Percentiles rank a stretch among this genome's conserved stretches.
Evolutionary conservation across 35 echinoderm and acorn worm genomes (phyloP).

Genomic region (Nesometra sesokonis): DNA sequence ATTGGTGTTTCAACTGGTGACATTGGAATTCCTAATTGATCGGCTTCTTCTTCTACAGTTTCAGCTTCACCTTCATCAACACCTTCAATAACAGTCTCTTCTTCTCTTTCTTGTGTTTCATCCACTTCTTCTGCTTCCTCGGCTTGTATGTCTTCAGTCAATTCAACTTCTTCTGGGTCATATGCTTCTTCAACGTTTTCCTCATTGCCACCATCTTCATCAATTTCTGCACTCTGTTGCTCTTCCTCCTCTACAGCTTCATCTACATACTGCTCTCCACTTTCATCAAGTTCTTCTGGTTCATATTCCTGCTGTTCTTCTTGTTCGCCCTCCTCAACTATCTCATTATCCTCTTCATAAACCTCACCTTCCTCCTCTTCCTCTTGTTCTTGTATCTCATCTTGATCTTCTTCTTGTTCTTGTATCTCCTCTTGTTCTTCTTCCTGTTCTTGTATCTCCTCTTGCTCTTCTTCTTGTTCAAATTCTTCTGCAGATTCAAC

Average conservation of each 20-base stretch:
- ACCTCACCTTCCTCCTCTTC: neutral
- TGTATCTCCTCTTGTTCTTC: slow-evolving; percentile 7
- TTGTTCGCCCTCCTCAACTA: neutral
- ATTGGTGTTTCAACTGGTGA: neutral
- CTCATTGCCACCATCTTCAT: neutral
- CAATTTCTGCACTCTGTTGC: neutral
- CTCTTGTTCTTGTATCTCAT: slow-evolving; percentile 5
- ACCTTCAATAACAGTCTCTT: neutral
- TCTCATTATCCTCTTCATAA: slow-evolving; percentile 19
- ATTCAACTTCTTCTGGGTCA: slow-evolving; percentile 17
- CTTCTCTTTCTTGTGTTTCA: slow-evolving; percentile 3
- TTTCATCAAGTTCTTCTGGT: slow-evolving; percentile 6
- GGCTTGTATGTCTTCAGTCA: slow-evolving; percentile 7
- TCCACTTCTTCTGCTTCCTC: slow-evolving; percentile 33
- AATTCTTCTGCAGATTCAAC: neutral
- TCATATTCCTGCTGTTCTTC: slow-evolving; percentile 6
- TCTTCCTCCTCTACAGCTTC: neutral
- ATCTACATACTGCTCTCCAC: slow-evolving; percentile 5
- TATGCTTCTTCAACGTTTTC: slow-evolving; percentile 6
- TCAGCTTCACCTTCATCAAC: neutral
- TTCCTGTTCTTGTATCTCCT: slow-evolving; percentile 6
- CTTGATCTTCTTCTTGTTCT: slow-evolving; percentile 17
- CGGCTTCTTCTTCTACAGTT: slow-evolving; percentile 7
- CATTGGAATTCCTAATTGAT: neutral
- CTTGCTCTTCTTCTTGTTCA: neutral